Evolutionary conservation across 2,113 vertebrate genomes (phyloP), one percentile per base, ranked within the genome.

Genomic region (Orientallactaga bullata): DNA sequence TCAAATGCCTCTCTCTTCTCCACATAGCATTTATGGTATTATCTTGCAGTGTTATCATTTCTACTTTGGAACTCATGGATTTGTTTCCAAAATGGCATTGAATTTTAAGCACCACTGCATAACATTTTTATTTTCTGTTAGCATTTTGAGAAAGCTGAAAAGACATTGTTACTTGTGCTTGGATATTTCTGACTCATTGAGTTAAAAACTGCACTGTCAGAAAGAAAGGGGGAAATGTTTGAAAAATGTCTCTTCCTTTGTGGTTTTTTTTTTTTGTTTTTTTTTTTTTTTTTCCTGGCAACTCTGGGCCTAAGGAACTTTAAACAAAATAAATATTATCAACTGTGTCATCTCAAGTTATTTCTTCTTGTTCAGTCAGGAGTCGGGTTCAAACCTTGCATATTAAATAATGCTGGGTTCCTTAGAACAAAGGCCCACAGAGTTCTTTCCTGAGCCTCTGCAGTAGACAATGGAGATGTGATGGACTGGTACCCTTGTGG

Each of bases 101-200:
- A 69, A 95, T 97, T 97, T 98, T 97, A 98, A 97, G 95, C 95
- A 95, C 23, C 85, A 87, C 55, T 95, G 88, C 85, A 63, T 96
- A 96, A 55, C 37, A 83, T 90, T 97, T 93, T 95, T 55, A 83
- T 91, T 58, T 95, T 96, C 93, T 95, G 78, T 90, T 86, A 85
- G 71, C 55, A 92, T 95, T 96, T 92, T 3, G 24, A 90, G 55
- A 80, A 84, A 39, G 39, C 73, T 80, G 18, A 85, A 82, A 91
- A 87, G 87, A 17, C 73, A 78, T 77, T n/a, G 0, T 77, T 90
- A 73, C 81, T 74, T 95, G 74, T 88, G 39, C 71, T 83, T 93
- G 69, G 42, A 23, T n/a, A 51, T 92, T 74, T 96, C 91, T 76
- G 58, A 90, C 37, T 94, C 68, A 76, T 24, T n/a, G 42, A 96